A percentile compares a stretch with the other conserved stretches of the same genome.
phyloP scores from a whole-genome alignment of 2,113 vertebrate species.

The Catharus bicknelli region DNA sequence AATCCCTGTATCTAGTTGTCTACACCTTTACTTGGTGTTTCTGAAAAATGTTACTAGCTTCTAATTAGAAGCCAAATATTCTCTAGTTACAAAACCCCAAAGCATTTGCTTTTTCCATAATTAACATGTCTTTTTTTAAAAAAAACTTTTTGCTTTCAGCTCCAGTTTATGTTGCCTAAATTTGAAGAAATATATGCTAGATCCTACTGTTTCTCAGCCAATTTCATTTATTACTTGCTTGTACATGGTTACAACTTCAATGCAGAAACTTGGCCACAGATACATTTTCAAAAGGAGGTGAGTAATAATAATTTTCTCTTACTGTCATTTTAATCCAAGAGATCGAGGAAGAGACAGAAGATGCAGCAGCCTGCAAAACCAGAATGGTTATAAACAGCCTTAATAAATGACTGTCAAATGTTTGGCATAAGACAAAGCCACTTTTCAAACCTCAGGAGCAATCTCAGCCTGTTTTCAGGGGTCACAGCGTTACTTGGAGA shows the following conservation, averaged over 20 bases:
- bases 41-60: background rate
- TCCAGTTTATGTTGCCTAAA: constrained; percentile 68
- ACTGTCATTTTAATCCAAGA: background rate
- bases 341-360: background rate
- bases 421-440: background rate
- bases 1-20: background rate
- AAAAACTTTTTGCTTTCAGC: constrained; percentile 63
- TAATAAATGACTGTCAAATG: background rate
- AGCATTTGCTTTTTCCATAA: background rate
- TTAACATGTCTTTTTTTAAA: background rate
- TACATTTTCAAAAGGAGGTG: constrained; percentile 87
- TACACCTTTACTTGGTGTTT: background rate
- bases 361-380: background rate
- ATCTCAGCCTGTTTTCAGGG: background rate
- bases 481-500: background rate
- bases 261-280: constrained; percentile 80
- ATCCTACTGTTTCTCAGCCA: constrained; percentile 88
- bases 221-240: constrained; percentile 86
- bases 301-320: constrained; percentile 2
- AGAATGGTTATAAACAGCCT: background rate
- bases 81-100: background rate
- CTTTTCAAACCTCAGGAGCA: background rate
- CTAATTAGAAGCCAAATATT: background rate
- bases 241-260: constrained; percentile 88
- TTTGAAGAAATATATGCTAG: constrained; percentile 76